Base-by-base conservation (phyloP, 2,113 vertebrate species). In the Triplophysa siluroides region DNA sequence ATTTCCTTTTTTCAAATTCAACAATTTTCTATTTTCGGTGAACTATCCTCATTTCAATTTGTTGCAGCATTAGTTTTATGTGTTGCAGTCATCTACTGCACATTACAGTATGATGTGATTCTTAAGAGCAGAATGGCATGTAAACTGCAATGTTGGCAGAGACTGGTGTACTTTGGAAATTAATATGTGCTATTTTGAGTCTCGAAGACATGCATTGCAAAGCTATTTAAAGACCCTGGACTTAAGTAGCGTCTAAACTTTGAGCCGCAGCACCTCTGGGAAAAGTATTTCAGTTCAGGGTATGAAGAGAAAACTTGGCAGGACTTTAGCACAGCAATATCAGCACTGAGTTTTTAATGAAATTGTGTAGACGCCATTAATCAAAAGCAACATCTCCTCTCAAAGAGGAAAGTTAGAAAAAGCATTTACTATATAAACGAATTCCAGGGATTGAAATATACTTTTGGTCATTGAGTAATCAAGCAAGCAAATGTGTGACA, bases 31-130 rank as follows among this genome's bases (percentile, higher is more conserved):
- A 52, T 52, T 52, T 52, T 52, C 3, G 16, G 4, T 52, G 4
- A 16, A 52, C 43, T 12, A 45, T 45, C 43, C 43, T 3, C 3
- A 76, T 29, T 29, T 29, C 29, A 0, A 29, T 29, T 29, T 29
- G 26, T 29, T 29, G 26, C 26, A 29, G 2, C 2, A 38, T 38
- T 64, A 12, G 14, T n/a, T n/a, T n/a, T 45, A 50, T 80, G 47
- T 80, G 78, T 50, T 24, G 52, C 68, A 45, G 76, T 64, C 73
- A 71, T 62, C 52, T 62, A 19, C 38, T 79, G 56, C 24, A 21
- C 56, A 79, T 71, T 52, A 76, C 1, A 52, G 10, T 41, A 19
- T 23, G 65, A 60, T 66, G 29, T 24, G 11, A 26, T n/a, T 45
- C 65, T 14, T 45, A 56, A 56, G 60, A 50, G 52, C n/a, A 65